Evolutionary conservation across 2,113 vertebrate species (phyloP).

Genomic region (Nerophis ophidion): DNA sequence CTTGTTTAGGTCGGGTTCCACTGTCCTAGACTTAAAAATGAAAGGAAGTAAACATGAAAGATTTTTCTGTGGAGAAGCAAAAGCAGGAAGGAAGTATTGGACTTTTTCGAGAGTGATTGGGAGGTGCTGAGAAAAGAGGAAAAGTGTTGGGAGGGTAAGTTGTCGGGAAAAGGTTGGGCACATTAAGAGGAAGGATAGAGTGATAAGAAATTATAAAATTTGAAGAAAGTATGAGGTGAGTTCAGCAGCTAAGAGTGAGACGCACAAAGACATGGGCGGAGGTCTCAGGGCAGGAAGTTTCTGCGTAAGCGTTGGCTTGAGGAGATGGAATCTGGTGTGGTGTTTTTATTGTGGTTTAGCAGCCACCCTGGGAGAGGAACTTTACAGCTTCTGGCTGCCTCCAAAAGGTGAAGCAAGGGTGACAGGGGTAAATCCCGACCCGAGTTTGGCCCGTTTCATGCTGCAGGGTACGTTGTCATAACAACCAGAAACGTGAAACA

Average conservation of each 20-base stretch:
- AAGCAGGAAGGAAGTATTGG: conserved; percentile 30
- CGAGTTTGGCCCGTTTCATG: conserved; percentile 2
- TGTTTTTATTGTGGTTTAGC: conserved; percentile 56
- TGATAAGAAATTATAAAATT: not conserved
- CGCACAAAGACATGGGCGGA: conserved; percentile 38
- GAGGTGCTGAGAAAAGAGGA: not conserved
- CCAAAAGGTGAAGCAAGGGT: not conserved
- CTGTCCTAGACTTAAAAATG: conserved; percentile 1
- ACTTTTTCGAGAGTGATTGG: conserved; percentile 1
- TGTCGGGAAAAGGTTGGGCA: conserved; percentile 1
- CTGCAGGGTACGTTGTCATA: conserved; percentile 19
- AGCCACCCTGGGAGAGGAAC: conserved; percentile 8
- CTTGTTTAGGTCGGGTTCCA: no score
- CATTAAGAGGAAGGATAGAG: not conserved
- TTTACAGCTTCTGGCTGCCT: not conserved
- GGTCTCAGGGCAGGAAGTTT: conserved; percentile 51
- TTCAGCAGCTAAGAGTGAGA: not conserved
- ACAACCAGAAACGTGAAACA: conserved; percentile 27
- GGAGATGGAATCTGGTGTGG: conserved; percentile 55
- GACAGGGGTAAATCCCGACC: conserved; percentile 2
- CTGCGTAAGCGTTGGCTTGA: conserved; percentile 51
- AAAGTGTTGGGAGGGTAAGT: conserved; percentile 4
- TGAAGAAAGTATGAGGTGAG: not conserved
- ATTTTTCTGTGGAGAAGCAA: conserved; percentile 22
- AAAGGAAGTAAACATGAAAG: conserved; percentile 24